Base-by-base conservation (phyloP, 1,140 invertebrate species). In the Saccostrea glomerata region DNA sequence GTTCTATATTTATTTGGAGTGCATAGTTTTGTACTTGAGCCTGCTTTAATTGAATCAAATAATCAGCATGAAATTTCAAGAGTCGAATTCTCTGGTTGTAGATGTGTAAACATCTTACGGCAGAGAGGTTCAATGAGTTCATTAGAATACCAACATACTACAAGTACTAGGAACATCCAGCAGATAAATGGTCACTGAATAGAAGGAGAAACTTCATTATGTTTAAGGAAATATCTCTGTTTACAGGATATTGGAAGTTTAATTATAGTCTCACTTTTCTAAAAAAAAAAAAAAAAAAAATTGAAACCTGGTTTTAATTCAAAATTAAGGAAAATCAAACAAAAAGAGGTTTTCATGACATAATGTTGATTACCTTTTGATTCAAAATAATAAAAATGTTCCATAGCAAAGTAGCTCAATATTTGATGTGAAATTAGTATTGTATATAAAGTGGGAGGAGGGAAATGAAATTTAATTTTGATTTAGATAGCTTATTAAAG, bases 41-140 rank as follows among this genome's bases (percentile, higher is more conserved):
- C 11, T 36, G 70, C 70, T 30, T 77, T 30, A 77, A 77, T 25
- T 77, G 70, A 36, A 77, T 77, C 23, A 77, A 77, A 36, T 77
- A 15, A 77, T 77, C 70, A 30, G n/a, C 25, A 36, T 77, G 30
- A 30, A 77, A 77, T 77, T 36, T 36, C 13, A 36, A 77, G 70
- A 77, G 70, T 25, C 70, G 30, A 77, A 77, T 36, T 77, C 25
- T 36, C 25, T 11, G 30, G 12, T 20, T 30, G 70, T 77, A 36
- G 70, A 77, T 77, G 9, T 77, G 70, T 77, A 77, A 77, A 77
- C 70, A 77, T 30, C 25, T 30, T 77, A 5, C 17, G 30, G 70
- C 9, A 25, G 66, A 30, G 25, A 77, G 70, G 70, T 77, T 77
- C 70, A 77, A 0, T 77, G 23, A 13, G 70, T 77, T 15, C 30